Evolutionary conservation across 2,797 vertebrate genomes (phyloP).

Genomic region (Lagocephalus sceleratus): DNA sequence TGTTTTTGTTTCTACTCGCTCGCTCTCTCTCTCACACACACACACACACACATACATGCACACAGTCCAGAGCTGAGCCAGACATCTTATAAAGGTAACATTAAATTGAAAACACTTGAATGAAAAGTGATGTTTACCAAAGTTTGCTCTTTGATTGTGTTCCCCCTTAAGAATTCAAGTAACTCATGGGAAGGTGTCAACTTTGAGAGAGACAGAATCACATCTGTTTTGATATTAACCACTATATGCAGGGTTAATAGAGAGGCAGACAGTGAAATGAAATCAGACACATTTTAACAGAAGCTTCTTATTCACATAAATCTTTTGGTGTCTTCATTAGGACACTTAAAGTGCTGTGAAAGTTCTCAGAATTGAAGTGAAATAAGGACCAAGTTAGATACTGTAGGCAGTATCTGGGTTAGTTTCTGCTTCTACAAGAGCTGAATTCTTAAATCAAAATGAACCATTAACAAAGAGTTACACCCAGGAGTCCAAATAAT

Average conservation of each 20-base stretch:
- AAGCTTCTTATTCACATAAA: constrained; percentile 36
- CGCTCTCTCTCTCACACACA: constrained; percentile 2
- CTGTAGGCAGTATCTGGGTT: constrained; percentile 40
- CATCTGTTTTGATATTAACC: too few relatives aligned
- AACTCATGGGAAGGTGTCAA: constrained; percentile 25
- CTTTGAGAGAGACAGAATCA: background rate
- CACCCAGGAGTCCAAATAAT: background rate
- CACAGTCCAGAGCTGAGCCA: constrained; percentile 52
- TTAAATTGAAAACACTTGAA: constrained; percentile 75
- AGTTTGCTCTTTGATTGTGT: constrained; percentile 64
- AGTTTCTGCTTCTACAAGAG: constrained; percentile 13
- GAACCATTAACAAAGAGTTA: constrained; percentile 16
- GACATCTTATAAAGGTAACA: constrained; percentile 72
- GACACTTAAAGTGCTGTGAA: constrained; percentile 28
- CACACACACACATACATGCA: constrained; percentile 22
- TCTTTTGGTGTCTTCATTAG: constrained; percentile 24
- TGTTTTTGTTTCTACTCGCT: constrained; percentile 57
- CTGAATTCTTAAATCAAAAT: constrained; percentile 37
- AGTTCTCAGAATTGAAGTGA: constrained; percentile 34
- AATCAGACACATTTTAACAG: constrained; percentile 37
- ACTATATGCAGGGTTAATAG: constrained; percentile 27
- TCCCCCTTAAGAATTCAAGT: constrained; percentile 37
- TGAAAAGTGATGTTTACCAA: constrained; percentile 70
- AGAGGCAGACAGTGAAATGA: constrained; percentile 32
- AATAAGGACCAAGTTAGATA: constrained; percentile 51